These are phyloP conservation scores for Meghimatium bilineatum DNA, from an alignment of 2,888 invertebrate genomes.

Conservation along the genomic window DNA sequence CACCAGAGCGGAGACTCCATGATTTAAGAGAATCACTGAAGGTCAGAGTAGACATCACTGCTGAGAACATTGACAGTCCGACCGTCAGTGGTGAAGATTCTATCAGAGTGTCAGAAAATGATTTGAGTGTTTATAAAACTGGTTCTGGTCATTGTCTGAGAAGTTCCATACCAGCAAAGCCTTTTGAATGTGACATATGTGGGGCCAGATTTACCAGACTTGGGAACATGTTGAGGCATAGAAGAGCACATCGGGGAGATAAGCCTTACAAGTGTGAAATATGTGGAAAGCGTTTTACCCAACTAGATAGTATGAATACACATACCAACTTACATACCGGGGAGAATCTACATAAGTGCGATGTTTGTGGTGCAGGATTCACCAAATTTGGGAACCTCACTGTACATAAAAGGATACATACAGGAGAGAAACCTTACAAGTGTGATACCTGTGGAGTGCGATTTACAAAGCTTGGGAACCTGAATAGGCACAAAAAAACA, in stretches of 20 bases:
- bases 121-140: too few species aligned
- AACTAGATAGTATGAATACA: not conserved
- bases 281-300: not conserved
- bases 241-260: not conserved
- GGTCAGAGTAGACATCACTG: too few species aligned
- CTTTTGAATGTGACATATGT: constrained; percentile 13
- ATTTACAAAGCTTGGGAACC: not conserved
- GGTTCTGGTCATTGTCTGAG: not conserved
- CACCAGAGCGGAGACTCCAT: too few species aligned
- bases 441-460: not conserved
- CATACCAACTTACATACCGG: not conserved
- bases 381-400: not conserved
- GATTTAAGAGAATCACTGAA: too few species aligned
- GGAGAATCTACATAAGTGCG: not conserved
- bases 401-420: not conserved
- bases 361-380: not conserved
- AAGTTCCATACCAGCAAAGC: not conserved
- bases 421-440: constrained; percentile 6
- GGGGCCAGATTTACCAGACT: not conserved
- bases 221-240: not conserved
- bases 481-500: not conserved
- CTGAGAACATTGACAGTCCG: too few species aligned
- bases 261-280: not conserved
- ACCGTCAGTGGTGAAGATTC: too few species aligned
- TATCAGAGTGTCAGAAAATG: too few species aligned